phyloP scores from a whole-genome alignment of 1,140 invertebrate species.

The Pseudachorutes palmiensis region DNA sequence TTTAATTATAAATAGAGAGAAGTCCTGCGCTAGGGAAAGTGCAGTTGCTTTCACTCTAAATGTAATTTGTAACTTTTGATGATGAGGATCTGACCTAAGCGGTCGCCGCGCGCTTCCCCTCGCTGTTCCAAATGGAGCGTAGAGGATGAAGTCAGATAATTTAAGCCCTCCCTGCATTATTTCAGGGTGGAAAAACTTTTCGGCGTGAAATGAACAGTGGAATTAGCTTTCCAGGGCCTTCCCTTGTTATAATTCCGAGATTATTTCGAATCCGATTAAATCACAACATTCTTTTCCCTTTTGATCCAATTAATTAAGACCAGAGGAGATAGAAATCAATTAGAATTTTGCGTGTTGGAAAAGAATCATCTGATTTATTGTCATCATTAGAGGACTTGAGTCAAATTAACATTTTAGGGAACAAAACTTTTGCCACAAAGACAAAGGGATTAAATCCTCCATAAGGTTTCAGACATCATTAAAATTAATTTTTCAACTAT shows the following conservation, averaged over 20 bases:
- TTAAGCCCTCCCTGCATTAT: neutral
- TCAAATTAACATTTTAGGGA: too few relatives aligned
- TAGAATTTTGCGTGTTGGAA: neutral
- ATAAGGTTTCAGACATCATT: too few relatives aligned
- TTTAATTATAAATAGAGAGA: too few relatives aligned
- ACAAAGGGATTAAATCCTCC: too few relatives aligned
- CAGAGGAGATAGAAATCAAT: neutral
- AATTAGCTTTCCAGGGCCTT: neutral
- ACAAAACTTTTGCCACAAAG: too few relatives aligned
- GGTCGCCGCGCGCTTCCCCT: neutral
- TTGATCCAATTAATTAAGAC: conserved; percentile 2
- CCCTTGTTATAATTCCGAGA: neutral
- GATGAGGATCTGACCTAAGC: too few relatives aligned
- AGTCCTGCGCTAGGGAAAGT: too few relatives aligned
- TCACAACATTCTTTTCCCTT: neutral
- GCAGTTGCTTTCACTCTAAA: too few relatives aligned
- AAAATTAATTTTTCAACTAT: too few relatives aligned
- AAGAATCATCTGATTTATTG: neutral
- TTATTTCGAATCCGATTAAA: neutral
- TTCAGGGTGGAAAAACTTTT: conserved; percentile 1
- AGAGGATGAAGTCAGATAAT: neutral
- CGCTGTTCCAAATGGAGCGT: neutral
- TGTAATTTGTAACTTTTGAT: too few relatives aligned
- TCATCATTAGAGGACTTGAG: neutral
- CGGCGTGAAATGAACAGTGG: neutral